These are phyloP conservation scores for Halcyon chelicuti DNA, from an alignment of 2,797 vertebrate genomes.

Conservation along the genomic window DNA sequence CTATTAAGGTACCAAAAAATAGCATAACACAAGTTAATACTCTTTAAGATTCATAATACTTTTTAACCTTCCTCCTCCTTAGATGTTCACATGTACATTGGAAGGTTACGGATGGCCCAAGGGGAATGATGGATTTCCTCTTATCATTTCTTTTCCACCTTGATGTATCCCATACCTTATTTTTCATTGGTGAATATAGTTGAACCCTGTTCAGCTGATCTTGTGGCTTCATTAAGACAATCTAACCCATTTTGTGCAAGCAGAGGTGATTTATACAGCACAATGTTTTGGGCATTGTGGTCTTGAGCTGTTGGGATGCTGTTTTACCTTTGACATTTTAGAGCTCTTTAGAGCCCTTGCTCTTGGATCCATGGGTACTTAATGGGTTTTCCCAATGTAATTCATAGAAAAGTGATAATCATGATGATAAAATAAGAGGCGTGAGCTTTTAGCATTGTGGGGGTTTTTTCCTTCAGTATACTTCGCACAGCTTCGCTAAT, in stretches of 20 bases:
- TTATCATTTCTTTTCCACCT: background rate
- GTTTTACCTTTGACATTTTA: background rate
- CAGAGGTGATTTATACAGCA: background rate
- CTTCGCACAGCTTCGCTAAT: conserved; percentile 1
- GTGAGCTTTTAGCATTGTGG: background rate
- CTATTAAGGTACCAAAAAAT: background rate
- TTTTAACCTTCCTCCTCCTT: background rate
- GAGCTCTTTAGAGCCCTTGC: background rate
- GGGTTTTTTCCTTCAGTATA: background rate
- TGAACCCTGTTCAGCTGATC: background rate
- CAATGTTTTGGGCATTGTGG: background rate
- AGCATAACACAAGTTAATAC: background rate
- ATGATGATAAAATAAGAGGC: background rate
- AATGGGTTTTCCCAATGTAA: background rate
- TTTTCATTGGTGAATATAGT: background rate
- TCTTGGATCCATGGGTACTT: background rate
- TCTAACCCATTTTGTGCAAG: background rate
- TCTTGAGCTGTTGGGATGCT: background rate
- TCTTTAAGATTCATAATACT: background rate
- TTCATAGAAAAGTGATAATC: background rate
- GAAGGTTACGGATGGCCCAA: background rate
- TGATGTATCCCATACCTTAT: background rate
- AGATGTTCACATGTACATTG: background rate
- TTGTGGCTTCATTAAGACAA: background rate
- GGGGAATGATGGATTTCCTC: background rate